Percentiles rank a stretch among this genome's conserved stretches.
Evolutionary conservation across 2,113 vertebrate genomes (phyloP).

Genomic region (Pachypanchax playfairii): DNA sequence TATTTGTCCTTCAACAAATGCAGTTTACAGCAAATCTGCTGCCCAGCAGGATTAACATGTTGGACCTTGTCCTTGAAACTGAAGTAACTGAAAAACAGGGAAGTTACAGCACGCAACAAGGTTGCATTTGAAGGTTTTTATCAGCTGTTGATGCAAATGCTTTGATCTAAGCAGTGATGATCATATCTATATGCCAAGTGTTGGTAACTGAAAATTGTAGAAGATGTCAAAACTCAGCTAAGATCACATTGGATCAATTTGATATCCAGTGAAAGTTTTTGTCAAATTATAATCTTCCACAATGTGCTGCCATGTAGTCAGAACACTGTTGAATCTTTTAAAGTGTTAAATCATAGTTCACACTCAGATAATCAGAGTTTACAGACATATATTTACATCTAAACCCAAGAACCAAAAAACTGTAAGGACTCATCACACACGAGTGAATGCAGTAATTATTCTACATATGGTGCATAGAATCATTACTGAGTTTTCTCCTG

Average conservation of each 20-base stretch:
- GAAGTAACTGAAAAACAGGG: slow-evolving; percentile 10
- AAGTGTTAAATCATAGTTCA: not conserved
- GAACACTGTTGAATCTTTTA: not conserved
- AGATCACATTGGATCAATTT: not conserved
- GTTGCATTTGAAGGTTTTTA: slow-evolving; percentile 29
- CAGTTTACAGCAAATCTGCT: slow-evolving; percentile 53
- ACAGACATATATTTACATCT: too few species aligned
- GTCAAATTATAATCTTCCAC: not conserved
- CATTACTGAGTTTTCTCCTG: slow-evolving; percentile 11
- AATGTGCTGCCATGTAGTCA: not conserved
- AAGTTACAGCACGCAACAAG: slow-evolving; percentile 1
- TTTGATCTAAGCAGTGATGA: slow-evolving; percentile 42
- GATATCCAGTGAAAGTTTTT: slow-evolving; percentile 1
- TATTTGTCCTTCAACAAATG: slow-evolving; percentile 38
- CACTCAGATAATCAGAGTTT: too few species aligned
- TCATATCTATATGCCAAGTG: slow-evolving; percentile 18
- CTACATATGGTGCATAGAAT: slow-evolving; percentile 19
- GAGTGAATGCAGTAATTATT: slow-evolving; percentile 21
- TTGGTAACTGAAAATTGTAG: slow-evolving; percentile 14
- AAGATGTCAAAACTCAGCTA: slow-evolving; percentile 8
- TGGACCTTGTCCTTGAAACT: slow-evolving; percentile 45
- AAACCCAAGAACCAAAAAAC: too few species aligned
- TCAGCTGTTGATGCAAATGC: slow-evolving; percentile 18
- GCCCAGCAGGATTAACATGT: slow-evolving; percentile 49
- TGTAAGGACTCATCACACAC: too few species aligned